phyloP scores from a whole-genome alignment of 2,113 vertebrate genomes.

The Synchiropus splendidus region DNA sequence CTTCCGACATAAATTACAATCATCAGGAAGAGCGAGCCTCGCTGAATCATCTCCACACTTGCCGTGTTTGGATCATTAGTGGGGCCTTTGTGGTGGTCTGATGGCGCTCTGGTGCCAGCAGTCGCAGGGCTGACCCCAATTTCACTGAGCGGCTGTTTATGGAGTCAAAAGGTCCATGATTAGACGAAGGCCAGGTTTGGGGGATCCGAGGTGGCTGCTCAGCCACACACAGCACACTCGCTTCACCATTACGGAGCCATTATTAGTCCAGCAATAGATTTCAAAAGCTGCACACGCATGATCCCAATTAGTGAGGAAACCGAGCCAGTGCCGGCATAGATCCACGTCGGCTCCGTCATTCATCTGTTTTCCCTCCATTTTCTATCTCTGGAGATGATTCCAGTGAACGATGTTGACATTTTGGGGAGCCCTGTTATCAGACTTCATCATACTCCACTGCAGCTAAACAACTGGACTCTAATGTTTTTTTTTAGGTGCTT shows the following conservation, averaged over 20 bases:
- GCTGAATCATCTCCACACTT: conserved; percentile 70
- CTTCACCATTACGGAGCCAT: conserved; percentile 75
- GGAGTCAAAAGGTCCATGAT: conserved; percentile 75
- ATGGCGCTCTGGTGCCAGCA: conserved; percentile 42
- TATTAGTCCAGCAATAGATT: conserved; percentile 76
- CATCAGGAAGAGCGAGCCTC: conserved; percentile 60
- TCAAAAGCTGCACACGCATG: conserved; percentile 77
- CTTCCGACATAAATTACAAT: conserved; percentile 70
- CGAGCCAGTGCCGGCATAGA: conserved; percentile 71
- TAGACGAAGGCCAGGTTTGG: conserved; percentile 60
- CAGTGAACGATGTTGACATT: conserved; percentile 34
- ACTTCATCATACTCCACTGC: conserved; percentile 29
- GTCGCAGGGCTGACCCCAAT: conserved; percentile 64
- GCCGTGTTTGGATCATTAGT: conserved; percentile 74
- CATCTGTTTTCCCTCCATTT: conserved; percentile 75
- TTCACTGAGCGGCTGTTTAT: conserved; percentile 71
- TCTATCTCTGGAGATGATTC: conserved; percentile 47
- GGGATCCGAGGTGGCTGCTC: conserved; percentile 56
- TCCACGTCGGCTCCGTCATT: conserved; percentile 69
- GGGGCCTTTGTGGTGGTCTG: conserved; percentile 45
- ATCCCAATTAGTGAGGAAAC: conserved; percentile 85
- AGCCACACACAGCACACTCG: conserved; percentile 67
- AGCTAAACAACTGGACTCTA: background rate
- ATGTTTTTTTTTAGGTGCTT: background rate
- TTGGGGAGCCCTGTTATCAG: conserved; percentile 20